Evolutionary conservation across 1,140 invertebrate species (phyloP), one percentile per base, ranked within the genome.

Genomic region (Ditylenchus dipsaci): DNA sequence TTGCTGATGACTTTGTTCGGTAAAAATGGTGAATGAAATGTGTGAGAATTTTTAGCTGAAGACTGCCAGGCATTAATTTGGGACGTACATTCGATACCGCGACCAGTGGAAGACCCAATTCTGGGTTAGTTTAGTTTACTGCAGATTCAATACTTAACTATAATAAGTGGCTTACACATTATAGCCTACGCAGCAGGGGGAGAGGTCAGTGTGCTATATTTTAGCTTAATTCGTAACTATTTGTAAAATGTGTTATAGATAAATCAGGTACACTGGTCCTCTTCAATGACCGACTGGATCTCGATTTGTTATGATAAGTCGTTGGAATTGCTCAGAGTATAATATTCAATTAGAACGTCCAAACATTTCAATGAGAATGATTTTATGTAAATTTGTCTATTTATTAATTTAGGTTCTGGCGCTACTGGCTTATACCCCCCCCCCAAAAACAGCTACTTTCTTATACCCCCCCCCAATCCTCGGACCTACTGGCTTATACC

Each of bases 201-300:
- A 45, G 95, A 98, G 87, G 79, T 80, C 9, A 53, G 23, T 53
- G 23, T 5, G 3, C 11, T 38, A 38, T 38, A 5, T n/a, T n/a
- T n/a, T n/a, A n/a, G n/a, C n/a, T n/a, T n/a, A n/a, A n/a, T n/a
- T n/a, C n/a, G n/a, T n/a, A n/a, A n/a, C n/a, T n/a, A 53, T 21
- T 53, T 53, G 15, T 53, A 19, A 53, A 26, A 5, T 26, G 23
- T 53, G 3, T 59, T 1, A 17, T 49, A 71, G 77, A 94, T 99
- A 71, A 98, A 98, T 87, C 94, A 97, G 85, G 96, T 99, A 74
- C 94, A 98, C 84, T 99, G 96, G 96, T 95, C 95, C 1, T 92
- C 93, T n/a, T 95, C 94, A 0, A 94, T 97, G 83, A 95, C 95
- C 1, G 96, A 99, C 84, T 99, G 95, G 95, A 98, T 99, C 79